Base-by-base conservation (phyloP, 1,140 invertebrate genomes). In the Dendroctonus valens region DNA sequence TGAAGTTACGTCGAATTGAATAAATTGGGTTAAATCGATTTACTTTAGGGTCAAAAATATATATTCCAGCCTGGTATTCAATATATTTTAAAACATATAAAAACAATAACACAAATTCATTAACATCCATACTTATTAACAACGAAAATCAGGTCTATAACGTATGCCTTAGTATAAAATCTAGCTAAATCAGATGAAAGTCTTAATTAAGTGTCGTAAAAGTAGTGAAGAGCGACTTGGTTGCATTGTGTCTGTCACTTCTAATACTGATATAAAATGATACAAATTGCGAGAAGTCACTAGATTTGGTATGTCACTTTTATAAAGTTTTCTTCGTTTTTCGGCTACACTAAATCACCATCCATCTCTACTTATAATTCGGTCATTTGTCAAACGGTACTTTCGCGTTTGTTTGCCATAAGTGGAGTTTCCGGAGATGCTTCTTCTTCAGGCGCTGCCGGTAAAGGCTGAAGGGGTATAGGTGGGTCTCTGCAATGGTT, bases 321-420 rank as follows among this genome's bases (percentile, higher is more conserved):
- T 7, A 8, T 61, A 46, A 48, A 37, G 12, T 37, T 7, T 8
- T 39, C 5, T 26, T 48, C 2, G 37, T 26, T 40, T 12, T 3
- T 8, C 38, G 41, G 41, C 12, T 59, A 65, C 39, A 67, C 65
- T 60, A 67, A 60, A 60, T 67, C 65, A 46, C 41, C 65, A 42
- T 67, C 65, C 52, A 60, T 37, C 48, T 60, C 58, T 55, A 54
- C 49, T 65, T 67, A 67, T 67, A 67, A 67, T 58, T 67, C 65
- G 6, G 77, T 76, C 53, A 74, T 75, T 73, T 77, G 81, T 83
- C 82, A 83, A 78, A 83, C 82, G 62, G 82, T 83, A 71, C 81
- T 83, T 69, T 83, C 82, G n/a, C 81, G 75, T 73, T 83, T 83
- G 60, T 77, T 79, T 61, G 81, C 73, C 80, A 83, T 82, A 57